Evolutionary conservation across 1,140 invertebrate species (phyloP), one percentile per base, ranked within the genome.

Genomic region (Achroia grisella): DNA sequence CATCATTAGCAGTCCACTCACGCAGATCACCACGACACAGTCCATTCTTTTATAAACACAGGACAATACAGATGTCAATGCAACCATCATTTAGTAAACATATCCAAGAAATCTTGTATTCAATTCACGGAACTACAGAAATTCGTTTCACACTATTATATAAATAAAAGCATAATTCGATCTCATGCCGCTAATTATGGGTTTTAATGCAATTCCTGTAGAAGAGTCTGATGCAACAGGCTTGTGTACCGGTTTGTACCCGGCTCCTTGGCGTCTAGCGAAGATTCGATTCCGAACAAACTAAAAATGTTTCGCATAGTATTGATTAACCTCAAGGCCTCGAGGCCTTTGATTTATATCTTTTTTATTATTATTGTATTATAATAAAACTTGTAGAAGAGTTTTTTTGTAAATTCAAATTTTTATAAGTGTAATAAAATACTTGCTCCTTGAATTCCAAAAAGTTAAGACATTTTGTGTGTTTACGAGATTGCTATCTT

Each of bases 251-350:
- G 74, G 76, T 80, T 77, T 61, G 51, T 41, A 53, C 46, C 57
- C 64, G 78, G 78, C 78, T 79, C 78, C 78, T 45, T 62, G 49
- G 44, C 63, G 78, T 82, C 78, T 82, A 60, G 74, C 68, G 44
- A 52, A 59, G 46, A 57, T 52, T 48, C 43, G 46, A 51, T 62
- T 66, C 50, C 74, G 58, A 71, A 72, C 69, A 60, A 61, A 66
- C 59, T 65, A 46, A 56, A 68, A 67, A 66, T 56, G 54, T 54
- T 66, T 67, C 45, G 64, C 63, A 49, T 64, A 51, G 59, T 67
- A 73, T 73, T 67, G 62, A 68, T 78, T 63, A 68, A 62, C 52
- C 61, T 37, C 31, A 43, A 44, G 48, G 36, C 43, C 41, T 50
- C 40, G 39, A 30, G 23, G 30, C n/a, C 36, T 27, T 53, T 44